Conservation (phyloP, 92 coral and sea anemone species). For the Hydrozoanthus gracilis region DNA sequence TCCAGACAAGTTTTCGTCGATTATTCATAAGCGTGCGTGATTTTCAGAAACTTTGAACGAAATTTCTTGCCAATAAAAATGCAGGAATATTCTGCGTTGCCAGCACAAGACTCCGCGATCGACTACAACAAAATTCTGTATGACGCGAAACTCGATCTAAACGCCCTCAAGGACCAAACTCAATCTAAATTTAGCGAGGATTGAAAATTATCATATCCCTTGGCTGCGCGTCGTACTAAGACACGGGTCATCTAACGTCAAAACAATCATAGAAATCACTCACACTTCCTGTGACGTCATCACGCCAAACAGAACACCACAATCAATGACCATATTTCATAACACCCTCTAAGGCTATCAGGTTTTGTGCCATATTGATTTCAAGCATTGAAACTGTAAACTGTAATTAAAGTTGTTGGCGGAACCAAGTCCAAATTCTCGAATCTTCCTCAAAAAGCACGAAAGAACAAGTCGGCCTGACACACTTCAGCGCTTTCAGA, state of each 20-base stretch:
- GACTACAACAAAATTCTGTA: conserved; percentile 55
- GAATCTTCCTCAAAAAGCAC: conserved; percentile 12
- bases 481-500: conserved; percentile 1
- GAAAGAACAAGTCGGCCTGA: conserved; percentile 3
- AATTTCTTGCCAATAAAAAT: conserved; percentile 14
- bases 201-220: conserved; percentile 77
- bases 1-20: conserved; percentile 25
- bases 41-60: conserved; percentile 6
- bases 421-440: conserved; percentile 4
- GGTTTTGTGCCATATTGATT: not conserved
- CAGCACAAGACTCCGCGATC: conserved; percentile 25
- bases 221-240: conserved; percentile 43
- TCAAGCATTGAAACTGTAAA: conserved; percentile 14
- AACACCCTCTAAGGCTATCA: conserved; percentile 26
- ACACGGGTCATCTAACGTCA: conserved; percentile 71
- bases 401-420: conserved; percentile 3
- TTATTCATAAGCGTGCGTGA: conserved; percentile 47
- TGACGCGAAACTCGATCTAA: conserved; percentile 77
- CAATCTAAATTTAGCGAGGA: conserved; percentile 84
- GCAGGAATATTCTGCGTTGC: conserved; percentile 26
- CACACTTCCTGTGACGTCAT: conserved; percentile 90
- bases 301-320: conserved; percentile 43
- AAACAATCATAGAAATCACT: conserved; percentile 89
- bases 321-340: conserved; percentile 53
- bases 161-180: conserved; percentile 71